Evolutionary conservation across 2,113 vertebrate genomes (phyloP).

Genomic region (Toxotes jaculatrix): DNA sequence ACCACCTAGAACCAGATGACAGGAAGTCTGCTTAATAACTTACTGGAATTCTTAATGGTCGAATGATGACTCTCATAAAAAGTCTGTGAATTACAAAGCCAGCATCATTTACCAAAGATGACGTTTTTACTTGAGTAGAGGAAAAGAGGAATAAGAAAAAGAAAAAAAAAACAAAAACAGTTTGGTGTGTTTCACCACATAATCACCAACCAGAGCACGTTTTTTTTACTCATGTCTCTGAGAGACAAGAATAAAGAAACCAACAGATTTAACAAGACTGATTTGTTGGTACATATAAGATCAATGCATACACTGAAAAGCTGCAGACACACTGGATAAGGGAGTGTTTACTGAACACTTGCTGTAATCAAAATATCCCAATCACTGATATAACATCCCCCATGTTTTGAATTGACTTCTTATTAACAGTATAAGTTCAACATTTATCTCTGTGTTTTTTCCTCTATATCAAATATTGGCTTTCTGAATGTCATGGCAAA

Average conservation of each 20-base stretch:
- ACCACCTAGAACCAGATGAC: constrained; percentile 1
- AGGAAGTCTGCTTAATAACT: constrained; percentile 12
- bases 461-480: constrained; percentile 52
- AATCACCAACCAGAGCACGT: background rate
- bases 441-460: constrained; percentile 35
- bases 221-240: background rate
- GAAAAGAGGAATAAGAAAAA: background rate
- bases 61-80: constrained; percentile 28
- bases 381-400: constrained; percentile 1
- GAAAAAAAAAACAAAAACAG: background rate
- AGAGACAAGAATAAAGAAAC: constrained; percentile 1
- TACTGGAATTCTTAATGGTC: constrained; percentile 29
- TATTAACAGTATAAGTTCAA: constrained; percentile 40
- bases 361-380: constrained; percentile 22
- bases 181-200: background rate
- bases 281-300: constrained; percentile 17
- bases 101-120: constrained; percentile 24
- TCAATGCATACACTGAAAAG: constrained; percentile 15
- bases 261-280: background rate
- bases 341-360: constrained; percentile 7
- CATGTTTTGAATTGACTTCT: constrained; percentile 25
- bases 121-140: constrained; percentile 39
- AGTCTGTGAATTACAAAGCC: constrained; percentile 8
- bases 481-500: constrained; percentile 77
- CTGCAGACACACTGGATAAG: constrained; percentile 15